phyloP scores from a whole-genome alignment of 2,113 vertebrate species.

The Colius striatus region DNA sequence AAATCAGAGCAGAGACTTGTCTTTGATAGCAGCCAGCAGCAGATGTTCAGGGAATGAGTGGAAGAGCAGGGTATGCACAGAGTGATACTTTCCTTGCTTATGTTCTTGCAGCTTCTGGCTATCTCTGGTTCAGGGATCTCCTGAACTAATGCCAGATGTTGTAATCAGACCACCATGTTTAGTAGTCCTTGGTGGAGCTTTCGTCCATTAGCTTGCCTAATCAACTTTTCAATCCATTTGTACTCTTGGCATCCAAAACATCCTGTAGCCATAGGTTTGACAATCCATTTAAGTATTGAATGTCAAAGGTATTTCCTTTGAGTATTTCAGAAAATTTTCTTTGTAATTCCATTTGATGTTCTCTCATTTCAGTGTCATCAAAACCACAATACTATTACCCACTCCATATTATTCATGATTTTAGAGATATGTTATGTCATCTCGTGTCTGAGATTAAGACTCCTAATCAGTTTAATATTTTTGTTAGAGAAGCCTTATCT shows the following conservation, averaged over 20 bases:
- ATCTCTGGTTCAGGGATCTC: not conserved
- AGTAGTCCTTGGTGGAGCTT: not conserved
- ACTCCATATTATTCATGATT: not conserved
- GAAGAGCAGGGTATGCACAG: not conserved
- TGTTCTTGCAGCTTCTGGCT: not conserved
- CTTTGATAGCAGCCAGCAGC: not conserved
- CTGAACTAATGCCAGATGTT: not conserved
- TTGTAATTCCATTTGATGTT: not conserved
- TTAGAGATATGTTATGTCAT: not conserved
- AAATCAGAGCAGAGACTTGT: not conserved
- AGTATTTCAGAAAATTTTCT: not conserved
- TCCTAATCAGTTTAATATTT: not conserved
- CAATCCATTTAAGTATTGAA: constrained; percentile 12
- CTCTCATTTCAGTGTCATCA: not conserved
- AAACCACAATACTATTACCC: not conserved
- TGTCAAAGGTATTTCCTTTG: constrained; percentile 15
- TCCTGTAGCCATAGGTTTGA: not conserved
- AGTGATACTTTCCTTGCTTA: not conserved
- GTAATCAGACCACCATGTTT: not conserved
- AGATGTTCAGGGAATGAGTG: not conserved
- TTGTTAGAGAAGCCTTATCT: not conserved
- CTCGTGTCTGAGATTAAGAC: not conserved
- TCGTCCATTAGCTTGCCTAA: constrained; percentile 15
- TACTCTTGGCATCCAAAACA: not conserved
- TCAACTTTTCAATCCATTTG: constrained; percentile 8